Evolutionary conservation across 2,797 vertebrate genomes (phyloP).

Genomic region (Furcifer pardalis): DNA sequence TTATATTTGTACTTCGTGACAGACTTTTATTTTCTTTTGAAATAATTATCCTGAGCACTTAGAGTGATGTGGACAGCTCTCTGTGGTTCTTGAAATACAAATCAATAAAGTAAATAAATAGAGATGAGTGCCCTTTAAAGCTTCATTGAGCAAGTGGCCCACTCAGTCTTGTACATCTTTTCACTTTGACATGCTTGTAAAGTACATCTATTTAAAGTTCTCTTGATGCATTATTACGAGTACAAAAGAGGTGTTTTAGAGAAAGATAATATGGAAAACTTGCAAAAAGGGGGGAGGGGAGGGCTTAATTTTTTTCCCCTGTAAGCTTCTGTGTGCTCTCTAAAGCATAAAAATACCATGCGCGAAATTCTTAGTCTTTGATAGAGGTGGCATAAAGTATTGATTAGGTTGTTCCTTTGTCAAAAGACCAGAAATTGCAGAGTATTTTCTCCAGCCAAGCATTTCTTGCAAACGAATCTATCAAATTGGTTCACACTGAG

Average conservation of each 20-base stretch:
- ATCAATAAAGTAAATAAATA: slow-evolving; percentile 34
- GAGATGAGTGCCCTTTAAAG: slow-evolving; percentile 16
- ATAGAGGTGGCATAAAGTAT: not conserved
- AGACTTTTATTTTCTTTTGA: slow-evolving; percentile 6
- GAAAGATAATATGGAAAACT: not conserved
- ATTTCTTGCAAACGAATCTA: not conserved
- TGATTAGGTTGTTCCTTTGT: not conserved
- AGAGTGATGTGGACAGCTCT: not conserved
- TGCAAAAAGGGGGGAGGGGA: not conserved
- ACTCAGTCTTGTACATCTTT: slow-evolving; percentile 7
- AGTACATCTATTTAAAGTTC: slow-evolving; percentile 4
- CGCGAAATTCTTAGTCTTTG: not conserved
- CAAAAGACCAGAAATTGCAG: not conserved
- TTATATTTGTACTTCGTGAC: not conserved
- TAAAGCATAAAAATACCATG: not conserved
- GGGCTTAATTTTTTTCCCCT: not conserved
- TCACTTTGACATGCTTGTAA: slow-evolving; percentile 14
- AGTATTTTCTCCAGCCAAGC: not conserved
- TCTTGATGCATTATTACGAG: not conserved
- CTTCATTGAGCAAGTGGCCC: slow-evolving; percentile 11
- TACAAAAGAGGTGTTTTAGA: not conserved
- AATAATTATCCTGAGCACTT: slow-evolving; percentile 4
- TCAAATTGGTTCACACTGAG: not conserved
- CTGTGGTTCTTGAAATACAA: slow-evolving; percentile 6
- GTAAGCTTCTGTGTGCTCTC: not conserved